phyloP scores from a whole-genome alignment of 2,888 invertebrate genomes.

The Drosophila kambysellisi region DNA sequence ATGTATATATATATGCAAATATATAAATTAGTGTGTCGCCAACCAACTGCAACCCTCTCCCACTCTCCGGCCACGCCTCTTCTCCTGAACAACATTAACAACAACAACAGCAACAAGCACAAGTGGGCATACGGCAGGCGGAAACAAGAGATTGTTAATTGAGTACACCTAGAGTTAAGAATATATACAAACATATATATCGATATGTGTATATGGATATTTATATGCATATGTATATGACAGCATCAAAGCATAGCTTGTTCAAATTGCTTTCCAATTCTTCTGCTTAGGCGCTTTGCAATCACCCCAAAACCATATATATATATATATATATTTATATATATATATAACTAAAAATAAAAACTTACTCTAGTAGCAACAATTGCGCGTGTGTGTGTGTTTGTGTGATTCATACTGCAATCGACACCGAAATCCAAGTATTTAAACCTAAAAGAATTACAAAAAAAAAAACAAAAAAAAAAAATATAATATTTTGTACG shows the following conservation, averaged over 20 bases:
- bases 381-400: slow-evolving; percentile 15
- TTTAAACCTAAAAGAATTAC: neutral
- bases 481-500: slow-evolving; percentile 47
- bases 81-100: neutral
- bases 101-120: slow-evolving; percentile 33
- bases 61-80: neutral
- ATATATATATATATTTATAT: slow-evolving; percentile 10
- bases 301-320: slow-evolving; percentile 25
- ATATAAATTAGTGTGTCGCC: slow-evolving; percentile 6
- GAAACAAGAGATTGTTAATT: slow-evolving; percentile 19
- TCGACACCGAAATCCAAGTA: neutral
- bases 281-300: slow-evolving; percentile 56
- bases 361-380: slow-evolving; percentile 32
- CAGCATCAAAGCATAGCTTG: slow-evolving; percentile 58
- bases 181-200: slow-evolving; percentile 3
- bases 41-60: slow-evolving; percentile 11
- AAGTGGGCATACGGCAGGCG: slow-evolving; percentile 40
- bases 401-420: slow-evolving; percentile 6
- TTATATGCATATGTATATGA: slow-evolving; percentile 10
- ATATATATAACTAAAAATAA: neutral
- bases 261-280: slow-evolving; percentile 55
- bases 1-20: slow-evolving; percentile 14
- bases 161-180: slow-evolving; percentile 27
- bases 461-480: neutral
- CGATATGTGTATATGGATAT: slow-evolving; percentile 1